These are phyloP conservation scores for Avahi laniger DNA, from an alignment of 2,797 vertebrate species.

Conservation along the genomic window DNA sequence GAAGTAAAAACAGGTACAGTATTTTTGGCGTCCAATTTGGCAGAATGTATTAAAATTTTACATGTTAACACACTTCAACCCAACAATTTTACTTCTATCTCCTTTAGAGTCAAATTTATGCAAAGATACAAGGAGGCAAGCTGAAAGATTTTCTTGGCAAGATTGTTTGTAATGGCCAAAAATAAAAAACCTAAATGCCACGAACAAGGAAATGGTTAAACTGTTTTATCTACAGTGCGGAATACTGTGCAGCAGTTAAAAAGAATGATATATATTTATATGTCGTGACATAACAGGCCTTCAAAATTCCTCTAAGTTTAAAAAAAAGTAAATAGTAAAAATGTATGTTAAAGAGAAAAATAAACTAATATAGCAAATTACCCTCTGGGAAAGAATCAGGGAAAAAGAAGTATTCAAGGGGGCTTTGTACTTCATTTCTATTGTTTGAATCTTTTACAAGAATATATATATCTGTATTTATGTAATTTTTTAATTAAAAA, in stretches of 20 bases:
- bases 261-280: not conserved
- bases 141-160: not conserved
- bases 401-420: not conserved
- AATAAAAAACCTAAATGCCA: not conserved
- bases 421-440: not conserved
- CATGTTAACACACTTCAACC: not conserved
- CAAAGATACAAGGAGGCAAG: not conserved
- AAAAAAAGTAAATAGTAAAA: not conserved
- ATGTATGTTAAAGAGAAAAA: not conserved
- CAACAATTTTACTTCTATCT: not conserved
- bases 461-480: too few species aligned
- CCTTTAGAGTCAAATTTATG: not conserved
- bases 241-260: not conserved
- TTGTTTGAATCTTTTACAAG: too few species aligned
- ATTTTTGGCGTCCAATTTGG: not conserved
- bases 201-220: not conserved
- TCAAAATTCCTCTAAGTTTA: not conserved
- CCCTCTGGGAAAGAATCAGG: not conserved
- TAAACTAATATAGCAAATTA: not conserved
- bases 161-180: not conserved
- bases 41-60: not conserved
- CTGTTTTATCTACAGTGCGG: not conserved
- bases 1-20: not conserved
- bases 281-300: not conserved
- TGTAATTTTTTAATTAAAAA: too few species aligned